Evolutionary conservation across 2,113 vertebrate genomes (phyloP).

Genomic region (Nipponia nippon): DNA sequence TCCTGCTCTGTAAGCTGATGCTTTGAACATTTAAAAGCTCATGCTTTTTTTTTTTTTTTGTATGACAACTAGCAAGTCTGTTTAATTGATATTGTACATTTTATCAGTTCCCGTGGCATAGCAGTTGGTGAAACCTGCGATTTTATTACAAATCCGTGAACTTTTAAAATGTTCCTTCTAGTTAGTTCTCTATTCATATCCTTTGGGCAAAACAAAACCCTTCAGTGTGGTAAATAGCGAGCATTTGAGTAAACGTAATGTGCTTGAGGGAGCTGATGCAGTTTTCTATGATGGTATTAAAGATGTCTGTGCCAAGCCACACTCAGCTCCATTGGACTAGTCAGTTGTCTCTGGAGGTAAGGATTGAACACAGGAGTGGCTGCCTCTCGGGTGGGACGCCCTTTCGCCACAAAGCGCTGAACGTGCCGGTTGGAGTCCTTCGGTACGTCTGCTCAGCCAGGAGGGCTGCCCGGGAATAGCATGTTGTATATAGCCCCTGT

Average conservation of each 20-base stretch:
- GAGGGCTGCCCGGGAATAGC: background rate
- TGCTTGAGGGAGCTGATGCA: slow-evolving; percentile 6
- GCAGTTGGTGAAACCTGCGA: background rate
- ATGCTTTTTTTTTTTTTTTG: background rate
- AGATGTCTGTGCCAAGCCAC: background rate
- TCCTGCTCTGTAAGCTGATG: background rate
- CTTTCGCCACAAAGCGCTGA: accelerated
- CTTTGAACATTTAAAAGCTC: slow-evolving; percentile 12
- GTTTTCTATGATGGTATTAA: background rate
- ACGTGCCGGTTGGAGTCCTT: background rate
- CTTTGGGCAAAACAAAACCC: slow-evolving; percentile 16
- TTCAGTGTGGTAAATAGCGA: background rate
- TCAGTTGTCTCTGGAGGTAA: background rate
- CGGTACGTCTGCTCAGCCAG: accelerated
- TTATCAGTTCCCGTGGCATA: background rate
- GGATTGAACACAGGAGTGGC: background rate
- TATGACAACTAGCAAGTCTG: background rate
- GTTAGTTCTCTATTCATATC: background rate
- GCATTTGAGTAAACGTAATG: background rate
- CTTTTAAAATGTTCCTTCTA: background rate
- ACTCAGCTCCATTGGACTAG: background rate
- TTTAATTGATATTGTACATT: background rate
- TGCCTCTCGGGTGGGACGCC: background rate
- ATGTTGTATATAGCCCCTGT: background rate
- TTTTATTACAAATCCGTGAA: slow-evolving; percentile 35